These are phyloP conservation scores for Drosophila melanosoma DNA, from an alignment of 2,888 invertebrate genomes.

Conservation along the genomic window DNA sequence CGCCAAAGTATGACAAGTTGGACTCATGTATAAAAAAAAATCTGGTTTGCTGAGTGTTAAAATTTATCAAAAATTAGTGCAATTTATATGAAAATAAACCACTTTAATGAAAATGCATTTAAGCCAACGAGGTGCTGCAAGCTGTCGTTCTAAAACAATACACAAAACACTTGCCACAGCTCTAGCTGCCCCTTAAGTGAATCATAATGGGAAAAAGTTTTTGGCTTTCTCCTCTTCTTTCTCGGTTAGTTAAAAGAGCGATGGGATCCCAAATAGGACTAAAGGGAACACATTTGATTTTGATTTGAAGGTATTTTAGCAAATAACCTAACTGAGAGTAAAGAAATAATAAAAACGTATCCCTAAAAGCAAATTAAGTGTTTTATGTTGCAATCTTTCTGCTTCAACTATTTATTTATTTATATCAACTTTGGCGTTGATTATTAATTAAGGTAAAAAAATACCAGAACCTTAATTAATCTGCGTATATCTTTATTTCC, in stretches of 20 bases:
- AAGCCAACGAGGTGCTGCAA: slow-evolving; percentile 27
- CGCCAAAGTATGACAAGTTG: slow-evolving; percentile 53
- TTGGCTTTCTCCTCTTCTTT: slow-evolving; percentile 7
- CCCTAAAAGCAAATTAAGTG: background rate
- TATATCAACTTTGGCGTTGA: background rate
- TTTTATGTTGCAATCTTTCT: background rate
- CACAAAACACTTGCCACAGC: slow-evolving; percentile 24
- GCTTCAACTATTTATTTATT: background rate
- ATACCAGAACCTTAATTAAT: background rate
- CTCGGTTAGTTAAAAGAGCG: slow-evolving; percentile 17
- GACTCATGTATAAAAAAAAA: slow-evolving; percentile 38
- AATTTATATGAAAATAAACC: background rate
- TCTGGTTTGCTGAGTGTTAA: background rate
- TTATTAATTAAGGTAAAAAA: background rate
- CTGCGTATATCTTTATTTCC: background rate
- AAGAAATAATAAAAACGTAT: background rate
- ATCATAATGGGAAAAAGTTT: slow-evolving; percentile 50
- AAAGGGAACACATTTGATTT: slow-evolving; percentile 17
- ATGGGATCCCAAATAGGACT: slow-evolving; percentile 27
- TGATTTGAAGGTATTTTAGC: slow-evolving; percentile 4
- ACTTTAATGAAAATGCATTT: slow-evolving; percentile 27
- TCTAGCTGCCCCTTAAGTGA: slow-evolving; percentile 42
- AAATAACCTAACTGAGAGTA: background rate
- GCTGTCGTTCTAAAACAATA: slow-evolving; percentile 11
- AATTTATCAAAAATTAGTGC: slow-evolving; percentile 3